phyloP scores from a whole-genome alignment of 2,888 invertebrate species.

The Oxycera nigricornis region DNA sequence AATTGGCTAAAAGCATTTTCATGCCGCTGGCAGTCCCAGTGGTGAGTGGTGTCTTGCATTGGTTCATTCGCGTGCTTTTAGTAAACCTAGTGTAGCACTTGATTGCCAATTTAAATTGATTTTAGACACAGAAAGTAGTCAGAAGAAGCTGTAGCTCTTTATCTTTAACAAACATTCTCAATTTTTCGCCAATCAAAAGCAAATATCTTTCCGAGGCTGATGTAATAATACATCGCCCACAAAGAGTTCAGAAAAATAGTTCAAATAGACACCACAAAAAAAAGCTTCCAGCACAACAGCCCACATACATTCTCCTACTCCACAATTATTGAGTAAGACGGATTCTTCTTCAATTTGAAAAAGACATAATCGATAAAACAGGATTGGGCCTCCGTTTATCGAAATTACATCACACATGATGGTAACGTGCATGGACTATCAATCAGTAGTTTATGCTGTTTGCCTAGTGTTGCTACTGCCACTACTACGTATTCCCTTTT shows the following conservation, averaged over 20 bases:
- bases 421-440: constrained; percentile 45
- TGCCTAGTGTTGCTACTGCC: not conserved
- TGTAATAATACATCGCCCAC: no score
- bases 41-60: no score
- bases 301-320: not conserved
- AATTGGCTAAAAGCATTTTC: not conserved
- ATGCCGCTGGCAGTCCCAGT: no score
- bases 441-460: constrained; percentile 40
- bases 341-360: constrained; percentile 32
- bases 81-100: no score
- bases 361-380: constrained; percentile 38
- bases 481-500: not conserved
- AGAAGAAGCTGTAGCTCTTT: no score
- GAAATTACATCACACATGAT: constrained; percentile 46
- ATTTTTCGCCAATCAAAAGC: no score
- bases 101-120: no score
- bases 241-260: not conserved
- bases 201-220: no score
- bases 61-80: no score
- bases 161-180: no score
- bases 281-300: not conserved
- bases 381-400: constrained; percentile 43
- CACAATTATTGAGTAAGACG: no score
- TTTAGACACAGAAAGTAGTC: no score
- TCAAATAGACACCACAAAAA: not conserved